These are phyloP conservation scores for Tetropium fuscum DNA, from an alignment of 2,888 invertebrate genomes.

Conservation along the genomic window DNA sequence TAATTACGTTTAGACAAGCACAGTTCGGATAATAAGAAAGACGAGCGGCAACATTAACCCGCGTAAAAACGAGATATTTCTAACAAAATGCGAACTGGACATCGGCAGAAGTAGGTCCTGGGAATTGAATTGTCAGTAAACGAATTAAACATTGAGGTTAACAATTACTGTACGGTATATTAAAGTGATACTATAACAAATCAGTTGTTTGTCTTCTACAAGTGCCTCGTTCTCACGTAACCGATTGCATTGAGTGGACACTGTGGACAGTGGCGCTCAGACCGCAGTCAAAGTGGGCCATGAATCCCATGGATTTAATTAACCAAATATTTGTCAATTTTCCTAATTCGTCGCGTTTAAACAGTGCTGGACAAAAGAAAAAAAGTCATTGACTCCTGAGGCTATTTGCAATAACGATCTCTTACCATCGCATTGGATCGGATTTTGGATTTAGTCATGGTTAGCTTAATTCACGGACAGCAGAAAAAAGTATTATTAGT, in stretches of 20 bases:
- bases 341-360: too few species aligned
- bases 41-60: not conserved
- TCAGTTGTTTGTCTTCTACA: constrained; percentile 34
- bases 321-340: not conserved
- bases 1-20: too few species aligned
- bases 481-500: too few species aligned
- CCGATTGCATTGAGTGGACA: not conserved
- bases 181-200: constrained; percentile 46
- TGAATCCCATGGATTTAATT: not conserved
- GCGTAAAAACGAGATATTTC: constrained; percentile 8
- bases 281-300: constrained; percentile 10
- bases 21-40: not conserved
- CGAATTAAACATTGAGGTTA: constrained; percentile 37
- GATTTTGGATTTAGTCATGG: too few species aligned
- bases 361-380: too few species aligned
- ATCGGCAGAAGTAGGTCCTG: constrained; percentile 15
- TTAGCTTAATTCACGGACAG: too few species aligned
- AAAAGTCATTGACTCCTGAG: too few species aligned
- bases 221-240: constrained; percentile 22
- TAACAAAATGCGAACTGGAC: constrained; percentile 13
- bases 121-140: constrained; percentile 19
- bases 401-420: too few species aligned
- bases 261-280: not conserved
- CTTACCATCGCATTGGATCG: too few species aligned
- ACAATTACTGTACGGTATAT: constrained; percentile 44